Evolutionary conservation across 2,113 vertebrate species (phyloP), one percentile per base, ranked within the genome.

Genomic region (Pithys albifrons): DNA sequence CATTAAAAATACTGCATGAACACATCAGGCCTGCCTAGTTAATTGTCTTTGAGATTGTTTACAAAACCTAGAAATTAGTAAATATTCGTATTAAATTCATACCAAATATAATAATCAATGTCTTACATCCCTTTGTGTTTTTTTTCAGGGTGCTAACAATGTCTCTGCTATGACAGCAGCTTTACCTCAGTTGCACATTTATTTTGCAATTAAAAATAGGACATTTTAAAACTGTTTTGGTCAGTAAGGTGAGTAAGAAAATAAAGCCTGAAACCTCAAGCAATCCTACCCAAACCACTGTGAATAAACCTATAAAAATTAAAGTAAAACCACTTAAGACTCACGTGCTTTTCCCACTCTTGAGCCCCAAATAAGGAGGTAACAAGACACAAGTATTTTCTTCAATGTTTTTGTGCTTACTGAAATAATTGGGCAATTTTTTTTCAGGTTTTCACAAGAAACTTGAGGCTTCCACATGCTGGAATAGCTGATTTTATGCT

Each of bases 221-320:
- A 19, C 0, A 0, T 25, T 81, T n/a, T 2, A 48, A 55, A 67
- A 31, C 2, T 12, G 0, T 11, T 80, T 46, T 67, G 3, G 64
- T 81, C 62, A 33, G 17, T 27, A n/a, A 54, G 8, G 3, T 25
- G 55, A 88, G 54, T 6, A 73, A 55, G 20, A 70, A 93, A 19
- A 58, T 6, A 66, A 91, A 88, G 4, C 24, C 41, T 37, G 28
- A 74, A 88, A 76, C 2, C 1, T 24, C 29, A 31, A 55, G 4
- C 12, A 58, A 19, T 6, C 8, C 5, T 33, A 14, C 6, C 37
- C 2, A 90, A 33, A 69, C 15, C 4, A 39, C 43, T 51, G 7
- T 31, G 31, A 79, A 55, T 14, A 74, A 88, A 70, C 3, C 3
- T 24, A 7, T 1, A 31, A 27, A 76, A 93, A 88, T 39, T 2